Evolutionary conservation across 2,113 vertebrate genomes (phyloP).

Genomic region (Cygnus atratus): DNA sequence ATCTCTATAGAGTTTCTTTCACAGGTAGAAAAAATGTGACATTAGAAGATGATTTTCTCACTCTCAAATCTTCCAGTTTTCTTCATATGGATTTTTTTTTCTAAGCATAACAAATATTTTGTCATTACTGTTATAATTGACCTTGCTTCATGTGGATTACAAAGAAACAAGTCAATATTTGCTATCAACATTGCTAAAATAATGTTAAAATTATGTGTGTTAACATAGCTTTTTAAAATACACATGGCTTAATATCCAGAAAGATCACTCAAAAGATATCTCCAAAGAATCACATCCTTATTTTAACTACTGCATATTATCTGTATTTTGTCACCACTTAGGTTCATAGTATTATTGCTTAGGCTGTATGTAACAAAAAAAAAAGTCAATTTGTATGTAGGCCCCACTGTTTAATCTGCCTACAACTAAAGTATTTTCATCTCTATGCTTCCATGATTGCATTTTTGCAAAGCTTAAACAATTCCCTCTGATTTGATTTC

Average conservation of each 20-base stretch:
- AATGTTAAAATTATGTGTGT: not conserved
- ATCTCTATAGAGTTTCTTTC: not conserved
- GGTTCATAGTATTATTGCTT: not conserved
- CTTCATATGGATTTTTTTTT: not conserved
- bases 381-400: not conserved
- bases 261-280: not conserved
- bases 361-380: not conserved
- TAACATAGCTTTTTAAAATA: not conserved
- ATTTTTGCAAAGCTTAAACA: not conserved
- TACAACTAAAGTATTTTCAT: not conserved
- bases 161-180: not conserved
- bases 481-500: not conserved
- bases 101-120: not conserved
- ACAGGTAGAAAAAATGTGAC: not conserved
- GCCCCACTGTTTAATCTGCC: not conserved
- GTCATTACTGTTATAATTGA: not conserved
- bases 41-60: not conserved
- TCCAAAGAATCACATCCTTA: not conserved
- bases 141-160: not conserved
- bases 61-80: not conserved
- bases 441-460: not conserved
- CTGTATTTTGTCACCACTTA: accelerated
- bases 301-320: not conserved
- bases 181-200: not conserved
- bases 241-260: not conserved